These are phyloP conservation scores for Nothocercus julius DNA, from an alignment of 2,113 vertebrate genomes.

Conservation along the genomic window DNA sequence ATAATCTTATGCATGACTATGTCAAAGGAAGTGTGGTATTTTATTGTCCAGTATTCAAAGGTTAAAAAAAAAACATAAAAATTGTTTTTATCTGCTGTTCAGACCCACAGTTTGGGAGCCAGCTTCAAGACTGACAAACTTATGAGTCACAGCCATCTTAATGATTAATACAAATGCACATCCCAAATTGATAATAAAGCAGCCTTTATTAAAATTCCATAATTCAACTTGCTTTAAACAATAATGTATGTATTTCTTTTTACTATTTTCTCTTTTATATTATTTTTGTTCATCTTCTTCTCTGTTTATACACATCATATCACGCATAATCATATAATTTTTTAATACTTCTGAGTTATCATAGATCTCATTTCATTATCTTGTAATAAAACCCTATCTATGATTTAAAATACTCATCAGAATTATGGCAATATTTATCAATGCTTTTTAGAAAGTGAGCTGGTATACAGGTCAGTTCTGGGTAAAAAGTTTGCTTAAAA, in stretches of 20 bases:
- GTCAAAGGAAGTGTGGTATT: conserved; percentile 63
- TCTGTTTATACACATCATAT: neutral
- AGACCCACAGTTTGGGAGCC: neutral
- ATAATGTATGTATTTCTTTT: neutral
- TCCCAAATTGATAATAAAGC: neutral
- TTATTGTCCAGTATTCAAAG: conserved; percentile 56
- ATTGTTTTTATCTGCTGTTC: conserved; percentile 63
- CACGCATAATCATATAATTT: neutral
- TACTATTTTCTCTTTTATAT: neutral
- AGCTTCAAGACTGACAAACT: neutral
- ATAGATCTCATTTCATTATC: neutral
- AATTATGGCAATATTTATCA: neutral
- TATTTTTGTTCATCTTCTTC: neutral
- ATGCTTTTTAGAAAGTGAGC: neutral
- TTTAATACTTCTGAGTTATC: neutral
- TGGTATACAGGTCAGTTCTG: too few relatives aligned
- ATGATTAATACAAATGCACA: neutral
- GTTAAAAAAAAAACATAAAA: conserved; percentile 24
- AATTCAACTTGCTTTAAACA: neutral
- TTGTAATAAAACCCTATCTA: neutral
- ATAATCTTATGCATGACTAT: conserved; percentile 44
- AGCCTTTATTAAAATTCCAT: neutral
- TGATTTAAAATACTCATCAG: neutral
- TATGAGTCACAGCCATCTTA: neutral
- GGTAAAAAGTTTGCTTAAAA: neutral